A percentile compares a stretch with the other conserved stretches of the same genome.
phyloP scores from a whole-genome alignment of 92 coral and sea anemone species.

The Heteractis magnifica region DNA sequence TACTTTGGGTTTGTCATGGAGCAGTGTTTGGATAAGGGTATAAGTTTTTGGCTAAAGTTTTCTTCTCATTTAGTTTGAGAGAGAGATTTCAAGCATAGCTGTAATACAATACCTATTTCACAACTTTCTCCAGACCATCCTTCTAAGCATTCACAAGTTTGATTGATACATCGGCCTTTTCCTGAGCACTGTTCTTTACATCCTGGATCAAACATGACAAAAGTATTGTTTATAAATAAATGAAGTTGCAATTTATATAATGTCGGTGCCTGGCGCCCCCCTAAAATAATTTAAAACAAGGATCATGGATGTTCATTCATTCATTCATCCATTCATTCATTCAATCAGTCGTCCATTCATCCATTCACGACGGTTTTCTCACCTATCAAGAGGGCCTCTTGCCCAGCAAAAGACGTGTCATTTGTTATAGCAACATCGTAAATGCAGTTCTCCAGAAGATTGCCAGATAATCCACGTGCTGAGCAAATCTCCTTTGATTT shows the following conservation, averaged over 20 bases:
- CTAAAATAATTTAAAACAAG: too few species aligned
- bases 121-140: conserved; percentile 72
- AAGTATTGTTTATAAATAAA: too few species aligned
- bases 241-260: too few species aligned
- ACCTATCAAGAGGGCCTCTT: conserved; percentile 64
- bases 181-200: conserved; percentile 73
- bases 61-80: too few species aligned
- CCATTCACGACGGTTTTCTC: neutral
- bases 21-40: too few species aligned
- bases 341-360: neutral
- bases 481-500: conserved; percentile 56
- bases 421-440: conserved; percentile 71
- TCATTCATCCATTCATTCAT: neutral
- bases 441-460: conserved; percentile 59
- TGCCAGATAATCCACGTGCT: conserved; percentile 42
- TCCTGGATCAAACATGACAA: conserved; percentile 17
- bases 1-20: too few species aligned
- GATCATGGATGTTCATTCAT: neutral
- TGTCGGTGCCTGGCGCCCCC: too few species aligned
- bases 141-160: conserved; percentile 59
- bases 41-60: too few species aligned
- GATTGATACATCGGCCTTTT: conserved; percentile 63
- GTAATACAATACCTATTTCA: conserved; percentile 40
- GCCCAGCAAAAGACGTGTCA: conserved; percentile 58
- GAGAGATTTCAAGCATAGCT: too few species aligned